Evolutionary conservation across 2,113 vertebrate genomes (phyloP), one percentile per base, ranked within the genome.

Genomic region (Cyprinodon variegatus): DNA sequence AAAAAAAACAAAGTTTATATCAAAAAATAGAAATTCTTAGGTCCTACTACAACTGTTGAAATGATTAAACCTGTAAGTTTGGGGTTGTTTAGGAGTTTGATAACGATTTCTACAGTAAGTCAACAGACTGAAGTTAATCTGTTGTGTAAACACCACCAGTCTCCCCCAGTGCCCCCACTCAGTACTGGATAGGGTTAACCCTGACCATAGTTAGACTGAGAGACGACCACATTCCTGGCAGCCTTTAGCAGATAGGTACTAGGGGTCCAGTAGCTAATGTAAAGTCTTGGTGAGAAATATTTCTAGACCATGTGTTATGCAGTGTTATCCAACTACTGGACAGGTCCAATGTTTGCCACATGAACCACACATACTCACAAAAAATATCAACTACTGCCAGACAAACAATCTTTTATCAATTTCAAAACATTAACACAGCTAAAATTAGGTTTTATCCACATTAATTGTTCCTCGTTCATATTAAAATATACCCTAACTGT

Each of bases 201-300:
- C 78, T 41, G 76, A 50, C 62, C 72, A 29, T 75, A 84, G 72
- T 90, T 83, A 83, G 78, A 29, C 29, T 29, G 29, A 29, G 29
- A 29, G 29, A 29, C 29, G 66, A 74, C 67, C 71, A 80, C 91
- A 95, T 94, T 95, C 94, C 91, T 84, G 59, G 75, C 81, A 83
- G 88, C 88, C 93, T 94, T 95, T 94, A 93, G 91, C 94, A 93
- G 93, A 91, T 91, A 95, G 92, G 93, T 95, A 90, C 90, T 84
- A 95, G 90, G 90, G 92, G 85, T 89, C 71, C 82, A 74, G 76
- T 70, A 67, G 41, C 69, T 78, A 84, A 84, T 88, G 86, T 94
- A 86, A 90, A 85, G 81, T 83, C 63, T 66, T 76, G 73, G 92
- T 93, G 93, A 93, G 93, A 94, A 93, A 94, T 94, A 91, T 78